Percentiles rank a stretch among this genome's conserved stretches.
Evolutionary conservation across 2,797 vertebrate species (phyloP).

Genomic region (Falco biarmicus): DNA sequence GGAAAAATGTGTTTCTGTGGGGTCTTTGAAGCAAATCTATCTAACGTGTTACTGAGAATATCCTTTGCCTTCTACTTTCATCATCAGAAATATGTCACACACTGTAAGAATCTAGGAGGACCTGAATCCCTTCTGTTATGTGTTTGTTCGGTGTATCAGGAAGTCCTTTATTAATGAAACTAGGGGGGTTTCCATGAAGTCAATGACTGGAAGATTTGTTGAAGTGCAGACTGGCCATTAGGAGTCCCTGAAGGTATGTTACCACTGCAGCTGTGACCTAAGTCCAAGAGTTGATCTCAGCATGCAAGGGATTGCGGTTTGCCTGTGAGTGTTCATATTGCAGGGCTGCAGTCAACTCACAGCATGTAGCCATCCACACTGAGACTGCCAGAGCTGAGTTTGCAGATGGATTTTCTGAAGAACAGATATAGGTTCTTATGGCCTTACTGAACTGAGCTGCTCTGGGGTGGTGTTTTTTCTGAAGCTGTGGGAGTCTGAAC

Average conservation of each 20-base stretch:
- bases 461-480: not conserved
- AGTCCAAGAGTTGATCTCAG: not conserved
- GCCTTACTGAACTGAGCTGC: not conserved
- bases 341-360: not conserved
- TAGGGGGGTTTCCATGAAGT: not conserved
- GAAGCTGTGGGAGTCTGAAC: not conserved
- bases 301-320: not conserved
- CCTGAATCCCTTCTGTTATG: not conserved
- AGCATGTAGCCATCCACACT: not conserved
- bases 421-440: fast-evolving
- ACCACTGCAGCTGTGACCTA: not conserved
- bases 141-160: not conserved
- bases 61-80: not conserved
- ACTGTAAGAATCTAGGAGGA: not conserved
- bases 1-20: not conserved
- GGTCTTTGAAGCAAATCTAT: not conserved
- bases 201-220: fast-evolving
- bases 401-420: not conserved
- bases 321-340: not conserved
- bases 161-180: not conserved
- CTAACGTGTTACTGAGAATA: not conserved
- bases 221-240: not conserved
- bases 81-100: not conserved
- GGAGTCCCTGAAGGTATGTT: not conserved
- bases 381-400: not conserved